Evolutionary conservation across 2,888 invertebrate genomes (phyloP).

Genomic region (Agriopis aurantiaria): DNA sequence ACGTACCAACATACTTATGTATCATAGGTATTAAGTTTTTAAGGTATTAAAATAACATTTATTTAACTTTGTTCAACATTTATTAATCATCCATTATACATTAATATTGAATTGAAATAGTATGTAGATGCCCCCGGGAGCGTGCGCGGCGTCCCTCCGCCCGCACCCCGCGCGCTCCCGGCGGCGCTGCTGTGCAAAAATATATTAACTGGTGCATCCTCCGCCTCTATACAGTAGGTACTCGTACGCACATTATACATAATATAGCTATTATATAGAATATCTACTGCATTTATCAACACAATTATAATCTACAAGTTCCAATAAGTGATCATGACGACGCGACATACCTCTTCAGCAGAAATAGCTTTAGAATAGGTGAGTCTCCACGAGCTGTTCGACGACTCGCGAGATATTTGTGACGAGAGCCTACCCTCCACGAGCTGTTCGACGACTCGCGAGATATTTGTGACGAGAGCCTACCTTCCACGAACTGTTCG

Average conservation of each 20-base stretch:
- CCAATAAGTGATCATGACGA: background rate
- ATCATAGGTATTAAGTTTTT: slow-evolving; percentile 5
- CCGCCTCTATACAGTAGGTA: slow-evolving; percentile 51
- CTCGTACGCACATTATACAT: slow-evolving; percentile 38
- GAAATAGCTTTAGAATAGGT: background rate
- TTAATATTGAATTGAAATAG: slow-evolving; percentile 66
- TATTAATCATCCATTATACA: slow-evolving; percentile 70
- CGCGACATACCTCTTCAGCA: background rate
- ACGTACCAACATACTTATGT: no score
- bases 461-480: slow-evolving; percentile 8
- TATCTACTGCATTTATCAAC: slow-evolving; percentile 25
- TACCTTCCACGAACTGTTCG: background rate
- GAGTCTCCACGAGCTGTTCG: background rate
- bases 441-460: background rate
- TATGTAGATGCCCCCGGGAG: slow-evolving; percentile 38
- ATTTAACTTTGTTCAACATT: slow-evolving; percentile 74
- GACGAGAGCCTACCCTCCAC: slow-evolving; percentile 10
- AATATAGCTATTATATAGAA: slow-evolving; percentile 58
- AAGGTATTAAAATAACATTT: slow-evolving; percentile 40
- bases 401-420: background rate
- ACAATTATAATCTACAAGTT: slow-evolving; percentile 9
- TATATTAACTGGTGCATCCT: slow-evolving; percentile 76
- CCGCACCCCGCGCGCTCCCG: slow-evolving; percentile 16
- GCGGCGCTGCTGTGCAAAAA: slow-evolving; percentile 70
- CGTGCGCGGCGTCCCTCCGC: background rate